Evolutionary conservation across 2,888 invertebrate genomes (phyloP).

Genomic region (Dinocampus coccinellae): DNA sequence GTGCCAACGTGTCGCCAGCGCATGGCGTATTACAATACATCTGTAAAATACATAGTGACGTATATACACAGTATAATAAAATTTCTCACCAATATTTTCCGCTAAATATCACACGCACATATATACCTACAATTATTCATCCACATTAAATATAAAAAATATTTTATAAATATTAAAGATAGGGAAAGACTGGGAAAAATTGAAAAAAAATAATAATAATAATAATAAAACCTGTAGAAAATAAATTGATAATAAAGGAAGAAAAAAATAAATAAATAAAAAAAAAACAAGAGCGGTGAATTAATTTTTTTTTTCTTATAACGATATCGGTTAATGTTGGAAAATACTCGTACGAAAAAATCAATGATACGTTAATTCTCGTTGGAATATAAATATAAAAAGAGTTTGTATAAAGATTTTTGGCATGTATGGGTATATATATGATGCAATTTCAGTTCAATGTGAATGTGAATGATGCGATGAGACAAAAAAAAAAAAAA

Average conservation of each 20-base stretch:
- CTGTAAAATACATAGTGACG: conserved; percentile 28
- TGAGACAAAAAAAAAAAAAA: not conserved
- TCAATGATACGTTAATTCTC: too few relatives aligned
- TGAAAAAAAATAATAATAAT: too few relatives aligned
- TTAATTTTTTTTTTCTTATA: too few relatives aligned
- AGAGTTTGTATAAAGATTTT: not conserved
- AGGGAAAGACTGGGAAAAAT: too few relatives aligned
- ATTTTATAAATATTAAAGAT: too few relatives aligned
- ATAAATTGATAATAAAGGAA: too few relatives aligned
- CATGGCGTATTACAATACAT: conserved; percentile 29
- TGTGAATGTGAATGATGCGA: conserved; percentile 1
- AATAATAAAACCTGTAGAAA: too few relatives aligned
- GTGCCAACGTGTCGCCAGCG: conserved; percentile 32
- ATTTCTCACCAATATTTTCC: not conserved
- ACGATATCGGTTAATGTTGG: too few relatives aligned
- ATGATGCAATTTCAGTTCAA: not conserved
- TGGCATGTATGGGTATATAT: not conserved
- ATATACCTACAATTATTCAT: not conserved
- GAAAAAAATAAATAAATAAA: too few relatives aligned
- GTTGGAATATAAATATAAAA: not conserved
- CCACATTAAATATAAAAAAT: too few relatives aligned
- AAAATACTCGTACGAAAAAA: too few relatives aligned
- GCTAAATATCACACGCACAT: not conserved
- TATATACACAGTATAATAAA: not conserved
- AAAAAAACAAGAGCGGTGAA: too few relatives aligned